Conservation (phyloP, 2,888 invertebrate genomes). For the Dorcus parallelipipedus region DNA sequence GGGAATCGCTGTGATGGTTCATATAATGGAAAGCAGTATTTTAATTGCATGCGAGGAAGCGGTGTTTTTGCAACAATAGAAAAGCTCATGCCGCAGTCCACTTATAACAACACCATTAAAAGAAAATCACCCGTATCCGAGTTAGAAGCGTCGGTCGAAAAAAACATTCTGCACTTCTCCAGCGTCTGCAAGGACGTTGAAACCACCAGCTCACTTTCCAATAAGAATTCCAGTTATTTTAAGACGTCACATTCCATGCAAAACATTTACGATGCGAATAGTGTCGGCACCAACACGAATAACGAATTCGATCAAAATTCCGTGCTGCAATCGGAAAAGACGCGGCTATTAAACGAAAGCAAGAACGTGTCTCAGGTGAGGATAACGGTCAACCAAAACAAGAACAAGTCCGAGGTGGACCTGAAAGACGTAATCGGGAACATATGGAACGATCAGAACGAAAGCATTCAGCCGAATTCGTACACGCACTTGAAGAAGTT, state of each 20-base stretch:
- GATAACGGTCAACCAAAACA: conserved; percentile 14
- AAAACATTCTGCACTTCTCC: conserved; percentile 20
- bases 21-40: conserved; percentile 44
- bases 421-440: conserved; percentile 44
- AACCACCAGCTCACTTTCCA: conserved; percentile 16
- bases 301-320: conserved; percentile 49
- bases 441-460: conserved; percentile 37
- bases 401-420: conserved; percentile 43
- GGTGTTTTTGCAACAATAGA: conserved; percentile 47
- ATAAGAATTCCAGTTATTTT: conserved; percentile 29
- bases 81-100: conserved; percentile 34
- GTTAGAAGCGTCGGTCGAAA: conserved; percentile 21
- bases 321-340: conserved; percentile 43
- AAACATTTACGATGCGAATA: conserved; percentile 38
- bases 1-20: conserved; percentile 44
- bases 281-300: conserved; percentile 40
- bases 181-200: conserved; percentile 14
- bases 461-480: conserved; percentile 31
- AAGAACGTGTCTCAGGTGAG: conserved; percentile 5
- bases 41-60: conserved; percentile 41
- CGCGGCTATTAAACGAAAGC: conserved; percentile 37
- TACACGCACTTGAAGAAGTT: conserved; percentile 34
- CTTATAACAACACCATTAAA: conserved; percentile 7
- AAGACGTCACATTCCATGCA: conserved; percentile 41
- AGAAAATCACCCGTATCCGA: conserved; percentile 12